phyloP scores from a whole-genome alignment of 2,797 vertebrate genomes.

The Prionace glauca region DNA sequence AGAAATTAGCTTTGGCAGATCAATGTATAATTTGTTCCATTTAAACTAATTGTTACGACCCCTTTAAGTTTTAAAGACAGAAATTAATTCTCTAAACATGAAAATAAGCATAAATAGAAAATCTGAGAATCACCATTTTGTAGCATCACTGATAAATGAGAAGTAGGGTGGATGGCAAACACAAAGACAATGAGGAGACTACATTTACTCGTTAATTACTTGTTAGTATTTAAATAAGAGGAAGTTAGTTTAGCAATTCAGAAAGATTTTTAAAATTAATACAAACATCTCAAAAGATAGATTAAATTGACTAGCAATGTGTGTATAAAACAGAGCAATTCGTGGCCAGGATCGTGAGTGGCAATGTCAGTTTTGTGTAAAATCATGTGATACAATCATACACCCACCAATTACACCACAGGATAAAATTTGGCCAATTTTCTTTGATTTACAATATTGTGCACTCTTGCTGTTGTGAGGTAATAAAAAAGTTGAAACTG shows the following conservation, averaged over 20 bases:
- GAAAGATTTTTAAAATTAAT: not conserved
- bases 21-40: not conserved
- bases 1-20: not conserved
- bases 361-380: not conserved
- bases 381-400: not conserved
- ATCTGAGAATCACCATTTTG: not conserved
- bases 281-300: not conserved
- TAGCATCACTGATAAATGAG: not conserved
- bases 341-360: not conserved
- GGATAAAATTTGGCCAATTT: not conserved
- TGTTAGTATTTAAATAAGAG: not conserved
- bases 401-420: not conserved
- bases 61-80: not conserved
- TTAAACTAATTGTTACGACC: not conserved
- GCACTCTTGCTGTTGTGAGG: not conserved
- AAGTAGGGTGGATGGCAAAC: too few species aligned
- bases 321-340: not conserved
- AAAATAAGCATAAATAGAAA: conserved; percentile 10
- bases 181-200: not conserved
- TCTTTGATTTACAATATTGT: not conserved
- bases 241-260: not conserved
- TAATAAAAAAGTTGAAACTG: not conserved
- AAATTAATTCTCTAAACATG: not conserved
- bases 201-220: not conserved
- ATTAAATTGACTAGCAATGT: not conserved